Evolutionary conservation across 2,888 invertebrate species (phyloP).

Genomic region (Dichetophora obliterata): DNA sequence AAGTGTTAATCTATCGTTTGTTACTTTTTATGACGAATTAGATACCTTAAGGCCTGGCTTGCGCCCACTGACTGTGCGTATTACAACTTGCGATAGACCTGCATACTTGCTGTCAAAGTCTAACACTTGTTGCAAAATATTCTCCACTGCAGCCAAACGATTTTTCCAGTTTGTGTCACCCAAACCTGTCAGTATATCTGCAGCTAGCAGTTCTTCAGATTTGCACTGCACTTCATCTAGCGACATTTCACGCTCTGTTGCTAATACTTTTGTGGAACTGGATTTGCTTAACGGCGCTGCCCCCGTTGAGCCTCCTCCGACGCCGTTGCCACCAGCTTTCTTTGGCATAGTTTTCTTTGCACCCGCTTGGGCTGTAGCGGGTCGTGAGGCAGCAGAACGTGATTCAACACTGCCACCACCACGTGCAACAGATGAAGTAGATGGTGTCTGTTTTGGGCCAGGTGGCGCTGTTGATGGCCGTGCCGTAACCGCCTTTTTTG

Average conservation of each 20-base stretch:
- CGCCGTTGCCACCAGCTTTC: slow-evolving; percentile 45
- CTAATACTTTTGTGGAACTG: slow-evolving; percentile 63
- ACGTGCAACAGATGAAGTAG: slow-evolving; percentile 50
- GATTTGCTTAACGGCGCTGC: slow-evolving; percentile 59
- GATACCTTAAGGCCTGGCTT: slow-evolving; percentile 81
- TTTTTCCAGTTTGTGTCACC: slow-evolving; percentile 89
- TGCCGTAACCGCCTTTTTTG: slow-evolving; percentile 71
- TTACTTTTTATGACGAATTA: neutral
- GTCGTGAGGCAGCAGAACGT: slow-evolving; percentile 61
- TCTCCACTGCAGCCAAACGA: slow-evolving; percentile 82
- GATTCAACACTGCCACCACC: slow-evolving; percentile 59
- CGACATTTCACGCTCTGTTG: slow-evolving; percentile 77
- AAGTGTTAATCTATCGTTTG: neutral
- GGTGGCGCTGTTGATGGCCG: slow-evolving; percentile 66
- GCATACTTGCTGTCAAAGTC: slow-evolving; percentile 76
- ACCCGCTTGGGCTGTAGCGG: slow-evolving; percentile 63
- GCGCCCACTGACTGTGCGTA: slow-evolving; percentile 79
- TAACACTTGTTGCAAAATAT: slow-evolving; percentile 75
- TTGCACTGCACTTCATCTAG: slow-evolving; percentile 84
- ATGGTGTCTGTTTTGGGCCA: slow-evolving; percentile 45
- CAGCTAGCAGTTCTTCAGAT: slow-evolving; percentile 76
- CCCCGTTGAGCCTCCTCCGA: slow-evolving; percentile 43
- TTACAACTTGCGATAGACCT: slow-evolving; percentile 79
- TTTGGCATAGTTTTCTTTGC: slow-evolving; percentile 51
- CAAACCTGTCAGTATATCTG: slow-evolving; percentile 77